Percentiles rank a stretch among this genome's conserved stretches.
These are phyloP conservation scores for Noctilio leporinus DNA, from an alignment of 2,113 vertebrate genomes.

Conservation along the genomic window DNA sequence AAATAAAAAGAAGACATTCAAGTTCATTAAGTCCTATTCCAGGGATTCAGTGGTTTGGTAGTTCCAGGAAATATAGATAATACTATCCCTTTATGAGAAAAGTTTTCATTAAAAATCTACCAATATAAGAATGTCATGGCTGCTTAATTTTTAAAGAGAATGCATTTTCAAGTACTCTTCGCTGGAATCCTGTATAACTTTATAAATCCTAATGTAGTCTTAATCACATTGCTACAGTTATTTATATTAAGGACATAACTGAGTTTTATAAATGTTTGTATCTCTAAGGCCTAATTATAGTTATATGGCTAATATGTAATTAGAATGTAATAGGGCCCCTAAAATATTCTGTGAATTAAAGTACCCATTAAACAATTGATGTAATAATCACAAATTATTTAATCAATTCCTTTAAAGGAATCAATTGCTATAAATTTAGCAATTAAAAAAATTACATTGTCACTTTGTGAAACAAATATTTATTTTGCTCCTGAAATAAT, in stretches of 20 bases:
- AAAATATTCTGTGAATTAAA: not conserved
- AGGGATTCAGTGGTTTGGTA: not conserved
- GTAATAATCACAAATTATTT: not conserved
- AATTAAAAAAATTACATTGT: not conserved
- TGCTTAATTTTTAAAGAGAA: not conserved
- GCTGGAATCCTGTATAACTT: not conserved
- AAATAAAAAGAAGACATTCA: not conserved
- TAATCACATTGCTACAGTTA: not conserved
- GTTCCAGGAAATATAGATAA: not conserved
- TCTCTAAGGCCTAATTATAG: not conserved
- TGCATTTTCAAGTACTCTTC: not conserved
- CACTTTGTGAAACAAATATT: not conserved
- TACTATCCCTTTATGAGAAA: not conserved
- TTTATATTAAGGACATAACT: not conserved
- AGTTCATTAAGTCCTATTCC: not conserved
- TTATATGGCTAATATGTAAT: not conserved
- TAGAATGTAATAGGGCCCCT: not conserved
- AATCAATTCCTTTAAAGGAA: not conserved
- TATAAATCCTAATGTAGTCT: not conserved
- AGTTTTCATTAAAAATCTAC: not conserved
- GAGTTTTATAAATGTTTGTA: not conserved
- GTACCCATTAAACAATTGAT: not conserved
- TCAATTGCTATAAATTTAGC: not conserved
- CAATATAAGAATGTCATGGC: not conserved
- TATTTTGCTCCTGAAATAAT: not conserved